A percentile compares a stretch with the other conserved stretches of the same genome.
phyloP scores from a whole-genome alignment of 2,797 vertebrate genomes.

The Aplochiton taeniatus region DNA sequence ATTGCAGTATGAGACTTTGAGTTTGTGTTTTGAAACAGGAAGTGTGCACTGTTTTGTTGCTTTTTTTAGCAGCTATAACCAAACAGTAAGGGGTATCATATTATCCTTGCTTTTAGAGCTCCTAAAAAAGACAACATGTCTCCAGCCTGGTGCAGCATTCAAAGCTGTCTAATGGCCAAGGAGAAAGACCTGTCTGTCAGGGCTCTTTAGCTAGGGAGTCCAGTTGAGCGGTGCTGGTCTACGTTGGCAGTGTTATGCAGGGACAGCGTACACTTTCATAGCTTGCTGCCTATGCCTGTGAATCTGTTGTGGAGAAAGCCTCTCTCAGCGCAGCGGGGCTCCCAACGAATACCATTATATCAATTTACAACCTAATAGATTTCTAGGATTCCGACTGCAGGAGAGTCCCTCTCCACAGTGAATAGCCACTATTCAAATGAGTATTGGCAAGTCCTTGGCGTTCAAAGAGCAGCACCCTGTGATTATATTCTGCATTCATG shows the following conservation, averaged over 20 bases:
- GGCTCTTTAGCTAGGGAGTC: constrained; percentile 17
- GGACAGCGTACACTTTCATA: constrained; percentile 6
- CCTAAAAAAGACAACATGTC: not conserved
- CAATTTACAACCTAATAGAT: constrained; percentile 20
- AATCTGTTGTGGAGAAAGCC: constrained; percentile 36
- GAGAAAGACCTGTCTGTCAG: constrained; percentile 8
- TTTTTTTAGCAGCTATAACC: no score
- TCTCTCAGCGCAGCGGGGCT: constrained; percentile 20
- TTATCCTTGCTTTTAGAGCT: no score
- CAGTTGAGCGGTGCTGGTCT: constrained; percentile 41
- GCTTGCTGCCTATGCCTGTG: constrained; percentile 9
- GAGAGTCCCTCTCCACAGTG: constrained; percentile 48
- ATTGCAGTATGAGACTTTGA: no score
- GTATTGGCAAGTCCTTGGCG: constrained; percentile 74
- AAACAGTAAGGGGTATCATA: no score
- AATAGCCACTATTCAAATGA: constrained; percentile 53
- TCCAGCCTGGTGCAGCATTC: not conserved
- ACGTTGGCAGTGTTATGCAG: constrained; percentile 65
- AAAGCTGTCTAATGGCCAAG: constrained; percentile 11
- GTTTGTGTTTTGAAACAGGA: no score
- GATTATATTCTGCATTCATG: constrained; percentile 47
- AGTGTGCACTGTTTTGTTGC: no score
- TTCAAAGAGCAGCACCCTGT: constrained; percentile 63
- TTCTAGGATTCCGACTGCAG: constrained; percentile 36
- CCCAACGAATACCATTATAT: constrained; percentile 21